phyloP scores from a whole-genome alignment of 2,113 vertebrate species.

The Albula glossodonta region DNA sequence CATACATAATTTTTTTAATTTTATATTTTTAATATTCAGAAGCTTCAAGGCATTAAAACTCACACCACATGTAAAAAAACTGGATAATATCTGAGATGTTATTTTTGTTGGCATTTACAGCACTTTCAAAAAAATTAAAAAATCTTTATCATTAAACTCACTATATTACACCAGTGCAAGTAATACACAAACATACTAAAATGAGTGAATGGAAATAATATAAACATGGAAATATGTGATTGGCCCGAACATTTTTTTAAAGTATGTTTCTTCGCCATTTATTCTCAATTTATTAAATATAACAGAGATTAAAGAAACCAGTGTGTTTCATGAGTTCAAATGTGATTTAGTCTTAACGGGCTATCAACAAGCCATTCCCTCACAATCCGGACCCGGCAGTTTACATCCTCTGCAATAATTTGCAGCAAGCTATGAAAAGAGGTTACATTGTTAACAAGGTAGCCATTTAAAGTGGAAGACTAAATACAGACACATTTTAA shows the following conservation, averaged over 20 bases:
- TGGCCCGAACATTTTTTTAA: not conserved
- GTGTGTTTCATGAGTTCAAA: not conserved
- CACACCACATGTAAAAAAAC: no score
- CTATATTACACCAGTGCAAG: not conserved
- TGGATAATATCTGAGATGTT: no score
- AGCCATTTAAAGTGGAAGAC: conserved; percentile 32
- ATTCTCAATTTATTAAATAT: not conserved
- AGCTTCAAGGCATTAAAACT: no score
- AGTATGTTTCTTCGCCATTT: not conserved
- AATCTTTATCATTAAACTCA: not conserved
- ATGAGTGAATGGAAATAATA: not conserved
- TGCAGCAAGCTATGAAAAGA: conserved; percentile 32
- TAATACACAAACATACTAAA: not conserved
- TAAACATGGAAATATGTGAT: conserved; percentile 2
- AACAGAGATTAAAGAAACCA: not conserved
- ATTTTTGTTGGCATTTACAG: not conserved
- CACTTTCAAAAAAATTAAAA: not conserved
- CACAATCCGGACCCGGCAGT: conserved; percentile 17
- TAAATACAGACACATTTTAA: conserved; percentile 34
- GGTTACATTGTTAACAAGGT: conserved; percentile 20
- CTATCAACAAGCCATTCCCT: not conserved
- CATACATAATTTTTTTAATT: no score
- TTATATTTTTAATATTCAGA: no score
- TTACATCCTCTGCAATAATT: conserved; percentile 3
- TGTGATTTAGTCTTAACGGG: not conserved